Conservation (phyloP, 2,113 vertebrate species). For the Megaptera novaeangliae region DNA sequence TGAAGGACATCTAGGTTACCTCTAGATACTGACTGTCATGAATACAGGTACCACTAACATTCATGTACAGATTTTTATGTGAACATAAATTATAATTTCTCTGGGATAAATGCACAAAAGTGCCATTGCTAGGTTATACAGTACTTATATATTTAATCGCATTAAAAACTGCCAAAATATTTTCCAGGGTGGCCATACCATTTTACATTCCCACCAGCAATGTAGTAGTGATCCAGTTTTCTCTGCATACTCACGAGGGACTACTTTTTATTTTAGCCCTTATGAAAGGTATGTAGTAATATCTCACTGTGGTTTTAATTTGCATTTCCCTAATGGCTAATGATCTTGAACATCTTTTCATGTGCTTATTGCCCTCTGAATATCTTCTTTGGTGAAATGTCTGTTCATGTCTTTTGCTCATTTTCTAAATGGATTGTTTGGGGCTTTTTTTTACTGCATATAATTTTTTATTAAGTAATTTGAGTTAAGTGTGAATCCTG, state of each 20-base stretch:
- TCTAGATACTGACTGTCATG: neutral
- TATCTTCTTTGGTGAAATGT: neutral
- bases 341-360: neutral
- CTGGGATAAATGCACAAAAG: neutral
- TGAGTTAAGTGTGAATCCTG: neutral
- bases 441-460: neutral
- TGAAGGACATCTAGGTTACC: neutral
- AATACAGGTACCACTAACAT: neutral
- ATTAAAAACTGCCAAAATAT: neutral
- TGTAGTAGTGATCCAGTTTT: neutral
- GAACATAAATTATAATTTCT: neutral
- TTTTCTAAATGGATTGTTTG: constrained; percentile 13
- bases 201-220: neutral
- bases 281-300: neutral
- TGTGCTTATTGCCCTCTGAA: neutral
- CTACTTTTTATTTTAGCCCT: neutral
- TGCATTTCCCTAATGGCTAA: constrained; percentile 11
- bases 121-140: neutral
- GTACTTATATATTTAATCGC: neutral
- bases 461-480: constrained; percentile 28
- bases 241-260: neutral
- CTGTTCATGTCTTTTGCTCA: neutral
- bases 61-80: neutral
- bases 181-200: neutral
- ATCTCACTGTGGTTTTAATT: neutral